Evolutionary conservation across 2,113 vertebrate genomes (phyloP), one percentile per base, ranked within the genome.

Genomic region (Theristicus caerulescens): DNA sequence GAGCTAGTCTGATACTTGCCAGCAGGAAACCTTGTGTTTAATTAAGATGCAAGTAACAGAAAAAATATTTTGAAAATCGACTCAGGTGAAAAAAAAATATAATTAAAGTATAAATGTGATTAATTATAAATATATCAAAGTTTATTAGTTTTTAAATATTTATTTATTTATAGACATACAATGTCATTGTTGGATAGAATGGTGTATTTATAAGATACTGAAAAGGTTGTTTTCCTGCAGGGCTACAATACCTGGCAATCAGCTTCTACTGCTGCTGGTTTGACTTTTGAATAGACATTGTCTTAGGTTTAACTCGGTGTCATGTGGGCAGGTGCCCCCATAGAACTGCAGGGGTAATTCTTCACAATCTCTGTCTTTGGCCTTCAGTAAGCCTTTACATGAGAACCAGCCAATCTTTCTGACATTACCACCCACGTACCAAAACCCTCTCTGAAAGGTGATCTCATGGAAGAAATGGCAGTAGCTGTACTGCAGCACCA

Each of bases 1-100:
- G 57, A 96, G 93, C 70, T 94, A 62, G 58, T 77, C 89, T 93
- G 59, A 42, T 82, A 93, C 67, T 90, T 95, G 93, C 84, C 86
- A 91, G 86, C 62, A 94, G 89, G 78, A 96, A 95, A 70, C 67
- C 36, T 91, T 64, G 58, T 62, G 10, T 71, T 82, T 94, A 82
- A 83, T 85, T 87, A 76, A 90, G 46, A 65, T 49, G 69, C 51
- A 77, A 26, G 54, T n/a, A 80, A 47, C 9, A 82, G n/a, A 51
- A 78, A 93, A 89, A 83, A 46, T 12, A 51, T 16, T 86, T 83
- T 90, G 32, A 82, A 82, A 55, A 66, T 52, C 4, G 5, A 51
- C 11, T 84, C 26, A 47, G 34, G 54, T 72, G 13, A 42, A 73
- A 88, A 85, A 54, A 66, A 29, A 7, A 36, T 7, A 21, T 42